phyloP scores from a whole-genome alignment of 2,113 vertebrate species.

The Gallinago undulata region DNA sequence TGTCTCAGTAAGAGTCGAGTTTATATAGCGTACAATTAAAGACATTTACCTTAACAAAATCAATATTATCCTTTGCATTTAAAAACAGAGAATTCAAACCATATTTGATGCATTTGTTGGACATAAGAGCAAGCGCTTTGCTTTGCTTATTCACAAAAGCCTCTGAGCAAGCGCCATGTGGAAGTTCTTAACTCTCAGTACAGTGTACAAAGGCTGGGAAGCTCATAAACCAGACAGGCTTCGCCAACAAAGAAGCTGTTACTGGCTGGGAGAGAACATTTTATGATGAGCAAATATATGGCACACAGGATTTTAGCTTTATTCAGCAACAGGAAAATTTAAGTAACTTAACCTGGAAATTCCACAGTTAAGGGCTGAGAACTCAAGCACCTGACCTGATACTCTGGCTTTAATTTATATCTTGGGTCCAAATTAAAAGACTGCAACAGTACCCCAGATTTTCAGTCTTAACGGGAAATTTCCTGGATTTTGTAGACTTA shows the following conservation, averaged over 20 bases:
- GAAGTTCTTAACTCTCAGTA: constrained; percentile 56
- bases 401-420: neutral
- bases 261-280: constrained; percentile 48
- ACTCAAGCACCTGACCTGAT: constrained; percentile 15
- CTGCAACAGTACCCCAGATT: neutral
- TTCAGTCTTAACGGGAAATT: constrained; percentile 19
- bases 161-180: constrained; percentile 50
- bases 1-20: neutral
- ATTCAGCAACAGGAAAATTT: constrained; percentile 43
- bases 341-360: constrained; percentile 54
- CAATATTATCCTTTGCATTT: constrained; percentile 63
- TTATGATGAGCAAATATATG: constrained; percentile 62
- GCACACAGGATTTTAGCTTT: constrained; percentile 33
- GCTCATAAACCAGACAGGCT: constrained; percentile 42
- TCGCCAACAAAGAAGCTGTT: constrained; percentile 61
- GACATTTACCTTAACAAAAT: constrained; percentile 66
- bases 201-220: constrained; percentile 48
- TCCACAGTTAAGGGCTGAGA: neutral
- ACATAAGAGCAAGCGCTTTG: neutral
- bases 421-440: neutral
- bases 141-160: constrained; percentile 45
- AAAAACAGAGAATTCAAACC: constrained; percentile 47
- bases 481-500: constrained; percentile 38
- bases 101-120: constrained; percentile 32
- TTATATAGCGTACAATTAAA: constrained; percentile 10